phyloP scores from a whole-genome alignment of 2,113 vertebrate species.

The Columbina picui region DNA sequence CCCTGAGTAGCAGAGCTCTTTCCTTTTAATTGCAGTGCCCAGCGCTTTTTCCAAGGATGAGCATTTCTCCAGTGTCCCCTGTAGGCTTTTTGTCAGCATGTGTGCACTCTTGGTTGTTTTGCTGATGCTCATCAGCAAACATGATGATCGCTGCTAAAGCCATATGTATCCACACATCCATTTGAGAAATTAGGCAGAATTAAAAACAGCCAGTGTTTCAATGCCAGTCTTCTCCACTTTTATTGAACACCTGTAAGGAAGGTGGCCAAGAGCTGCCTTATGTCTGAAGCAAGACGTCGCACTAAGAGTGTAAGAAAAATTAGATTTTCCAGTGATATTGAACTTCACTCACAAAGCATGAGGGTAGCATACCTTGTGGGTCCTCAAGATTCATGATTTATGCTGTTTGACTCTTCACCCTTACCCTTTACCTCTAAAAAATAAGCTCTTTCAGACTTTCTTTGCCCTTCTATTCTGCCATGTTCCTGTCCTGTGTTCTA shows the following conservation, averaged over 20 bases:
- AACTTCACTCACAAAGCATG: background rate
- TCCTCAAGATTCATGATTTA: background rate
- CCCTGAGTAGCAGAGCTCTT: background rate
- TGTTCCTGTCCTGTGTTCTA: background rate
- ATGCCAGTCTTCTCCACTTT: background rate
- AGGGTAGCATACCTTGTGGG: background rate
- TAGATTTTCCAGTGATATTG: background rate
- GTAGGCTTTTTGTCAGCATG: slow-evolving; percentile 13
- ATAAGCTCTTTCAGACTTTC: background rate
- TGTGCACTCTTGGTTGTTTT: background rate
- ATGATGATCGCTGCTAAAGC: background rate
- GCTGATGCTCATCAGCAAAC: background rate
- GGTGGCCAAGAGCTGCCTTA: background rate
- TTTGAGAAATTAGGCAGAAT: background rate
- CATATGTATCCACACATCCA: background rate
- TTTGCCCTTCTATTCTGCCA: background rate
- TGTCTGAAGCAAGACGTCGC: background rate
- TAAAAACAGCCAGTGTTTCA: background rate
- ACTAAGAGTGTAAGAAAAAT: background rate
- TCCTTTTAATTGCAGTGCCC: slow-evolving; percentile 10
- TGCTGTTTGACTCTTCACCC: background rate
- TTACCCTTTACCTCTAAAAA: background rate
- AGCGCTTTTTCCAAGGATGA: background rate
- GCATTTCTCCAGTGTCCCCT: background rate
- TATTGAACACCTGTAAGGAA: background rate